These are phyloP conservation scores for Geotrypetes seraphini DNA, from an alignment of 2,797 vertebrate genomes.

Conservation along the genomic window DNA sequence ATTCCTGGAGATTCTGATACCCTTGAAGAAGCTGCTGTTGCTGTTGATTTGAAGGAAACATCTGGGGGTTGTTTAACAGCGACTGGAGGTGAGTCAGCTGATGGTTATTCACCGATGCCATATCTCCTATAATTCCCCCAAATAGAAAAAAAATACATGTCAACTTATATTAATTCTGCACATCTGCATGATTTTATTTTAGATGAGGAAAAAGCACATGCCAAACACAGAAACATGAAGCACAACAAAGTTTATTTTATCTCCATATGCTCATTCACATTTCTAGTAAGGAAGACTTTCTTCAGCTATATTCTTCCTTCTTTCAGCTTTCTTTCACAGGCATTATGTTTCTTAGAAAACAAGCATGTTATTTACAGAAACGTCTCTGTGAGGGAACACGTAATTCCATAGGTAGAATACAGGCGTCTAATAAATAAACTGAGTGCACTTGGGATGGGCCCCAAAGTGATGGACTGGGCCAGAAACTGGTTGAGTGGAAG, in stretches of 20 bases:
- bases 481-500: too few species aligned
- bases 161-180: slow-evolving; percentile 16
- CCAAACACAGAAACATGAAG: not conserved
- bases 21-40: slow-evolving; percentile 74
- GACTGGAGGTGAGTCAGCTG: slow-evolving; percentile 72
- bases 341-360: too few species aligned
- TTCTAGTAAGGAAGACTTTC: not conserved
- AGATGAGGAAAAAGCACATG: not conserved
- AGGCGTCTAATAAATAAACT: too few species aligned
- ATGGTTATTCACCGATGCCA: slow-evolving; percentile 66
- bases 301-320: not conserved
- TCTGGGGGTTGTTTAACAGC: slow-evolving; percentile 64
- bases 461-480: too few species aligned
- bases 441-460: too few species aligned
- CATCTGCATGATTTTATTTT: slow-evolving; percentile 15
- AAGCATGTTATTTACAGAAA: too few species aligned
- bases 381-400: too few species aligned
- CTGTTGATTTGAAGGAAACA: slow-evolving; percentile 65
- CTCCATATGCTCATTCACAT: too few species aligned
- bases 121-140: slow-evolving; percentile 64
- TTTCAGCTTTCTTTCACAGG: too few species aligned
- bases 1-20: slow-evolving; percentile 65
- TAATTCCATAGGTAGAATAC: too few species aligned
- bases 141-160: not conserved
- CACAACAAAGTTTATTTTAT: not conserved